Evolutionary conservation across 2,888 invertebrate species (phyloP).

Genomic region (Tipula confusa): DNA sequence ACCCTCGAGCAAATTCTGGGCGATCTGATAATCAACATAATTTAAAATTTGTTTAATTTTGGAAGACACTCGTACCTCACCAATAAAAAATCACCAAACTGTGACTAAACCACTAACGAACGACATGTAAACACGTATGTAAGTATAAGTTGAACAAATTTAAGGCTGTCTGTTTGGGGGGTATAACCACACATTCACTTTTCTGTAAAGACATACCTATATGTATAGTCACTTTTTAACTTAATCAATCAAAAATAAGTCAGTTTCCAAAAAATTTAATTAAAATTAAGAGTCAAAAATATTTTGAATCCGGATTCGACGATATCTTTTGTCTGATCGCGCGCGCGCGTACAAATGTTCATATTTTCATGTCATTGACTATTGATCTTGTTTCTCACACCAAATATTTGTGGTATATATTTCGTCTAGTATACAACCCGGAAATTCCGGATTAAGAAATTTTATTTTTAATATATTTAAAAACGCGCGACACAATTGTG

Average conservation of each 20-base stretch:
- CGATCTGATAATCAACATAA: neutral
- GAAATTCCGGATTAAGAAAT: too few species aligned
- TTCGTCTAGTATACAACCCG: too few species aligned
- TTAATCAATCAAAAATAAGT: slow-evolving; percentile 25
- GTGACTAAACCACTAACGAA: neutral
- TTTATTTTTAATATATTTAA: too few species aligned
- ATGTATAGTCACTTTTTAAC: neutral
- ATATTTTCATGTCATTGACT: too few species aligned
- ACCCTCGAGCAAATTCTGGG: neutral
- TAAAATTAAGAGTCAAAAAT: too few species aligned
- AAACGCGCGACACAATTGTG: too few species aligned
- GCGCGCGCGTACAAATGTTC: too few species aligned
- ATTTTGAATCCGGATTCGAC: too few species aligned
- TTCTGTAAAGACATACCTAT: neutral
- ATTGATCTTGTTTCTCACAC: too few species aligned
- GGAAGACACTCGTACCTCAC: neutral
- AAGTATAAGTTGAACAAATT: neutral
- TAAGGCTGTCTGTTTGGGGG: neutral
- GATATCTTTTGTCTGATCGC: too few species aligned
- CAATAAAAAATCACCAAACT: neutral
- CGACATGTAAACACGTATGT: neutral
- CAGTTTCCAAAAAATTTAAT: too few species aligned
- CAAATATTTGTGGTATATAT: too few species aligned
- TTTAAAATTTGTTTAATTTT: neutral
- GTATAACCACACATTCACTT: neutral